These are phyloP conservation scores for Cygnus olor DNA, from an alignment of 2,797 vertebrate species.

Conservation along the genomic window DNA sequence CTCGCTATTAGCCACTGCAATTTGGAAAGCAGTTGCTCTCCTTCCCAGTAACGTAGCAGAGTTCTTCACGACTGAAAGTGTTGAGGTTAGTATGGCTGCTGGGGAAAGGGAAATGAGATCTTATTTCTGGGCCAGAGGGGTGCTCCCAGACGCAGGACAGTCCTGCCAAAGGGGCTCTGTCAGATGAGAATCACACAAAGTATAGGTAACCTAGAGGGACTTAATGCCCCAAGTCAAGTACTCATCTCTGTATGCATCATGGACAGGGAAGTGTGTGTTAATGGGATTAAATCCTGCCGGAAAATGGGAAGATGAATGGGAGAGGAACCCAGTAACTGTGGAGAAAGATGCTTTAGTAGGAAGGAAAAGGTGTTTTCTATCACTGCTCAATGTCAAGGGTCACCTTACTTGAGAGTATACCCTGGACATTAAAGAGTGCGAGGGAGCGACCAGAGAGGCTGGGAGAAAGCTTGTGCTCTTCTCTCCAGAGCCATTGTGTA, in stretches of 20 bases:
- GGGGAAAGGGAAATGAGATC: neutral
- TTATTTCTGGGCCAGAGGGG: neutral
- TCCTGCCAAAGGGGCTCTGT: too few relatives aligned
- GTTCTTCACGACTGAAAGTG: neutral
- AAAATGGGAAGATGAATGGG: neutral
- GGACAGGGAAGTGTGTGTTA: neutral
- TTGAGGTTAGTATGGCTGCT: neutral
- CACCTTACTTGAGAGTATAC: neutral
- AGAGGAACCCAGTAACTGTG: neutral
- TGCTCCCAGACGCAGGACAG: neutral
- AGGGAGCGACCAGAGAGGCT: neutral
- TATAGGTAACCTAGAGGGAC: too few relatives aligned
- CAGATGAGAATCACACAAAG: too few relatives aligned
- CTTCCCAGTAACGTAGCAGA: fast-evolving
- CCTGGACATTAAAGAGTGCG: neutral
- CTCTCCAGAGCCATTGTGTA: too few relatives aligned
- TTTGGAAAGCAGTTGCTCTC: neutral
- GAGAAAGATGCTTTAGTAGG: neutral
- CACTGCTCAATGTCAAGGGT: neutral
- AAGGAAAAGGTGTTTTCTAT: neutral
- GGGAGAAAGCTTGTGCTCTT: fast-evolving
- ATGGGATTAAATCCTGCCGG: neutral
- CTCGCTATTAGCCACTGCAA: fast-evolving
- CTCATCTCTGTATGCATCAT: fast-evolving
- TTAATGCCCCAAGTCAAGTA: too few relatives aligned